Evolutionary conservation across 1,140 invertebrate genomes (phyloP).

Genomic region (Frieseomelitta varia): DNA sequence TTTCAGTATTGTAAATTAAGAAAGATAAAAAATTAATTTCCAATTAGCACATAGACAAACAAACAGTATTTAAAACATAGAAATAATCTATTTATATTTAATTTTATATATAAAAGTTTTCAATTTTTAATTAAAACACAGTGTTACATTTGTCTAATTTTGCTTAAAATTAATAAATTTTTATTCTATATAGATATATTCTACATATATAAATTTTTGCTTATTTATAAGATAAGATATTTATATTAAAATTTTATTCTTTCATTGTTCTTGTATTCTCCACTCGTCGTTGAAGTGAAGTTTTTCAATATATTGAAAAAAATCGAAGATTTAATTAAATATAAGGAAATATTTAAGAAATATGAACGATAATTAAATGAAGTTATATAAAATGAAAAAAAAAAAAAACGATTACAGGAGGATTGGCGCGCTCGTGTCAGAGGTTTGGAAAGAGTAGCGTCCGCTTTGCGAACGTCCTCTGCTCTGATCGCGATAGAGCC

Average conservation of each 20-base stretch:
- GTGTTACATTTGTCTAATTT: too few relatives aligned
- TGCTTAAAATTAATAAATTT: too few relatives aligned
- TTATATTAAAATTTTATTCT: neutral
- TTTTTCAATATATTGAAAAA: neutral
- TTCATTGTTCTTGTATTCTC: neutral
- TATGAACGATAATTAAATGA: neutral
- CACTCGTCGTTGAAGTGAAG: neutral
- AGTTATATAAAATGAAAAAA: neutral
- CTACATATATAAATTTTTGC: neutral
- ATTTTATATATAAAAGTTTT: too few relatives aligned
- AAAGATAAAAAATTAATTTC: neutral
- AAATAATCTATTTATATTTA: too few relatives aligned
- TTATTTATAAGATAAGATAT: neutral
- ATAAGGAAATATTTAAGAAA: neutral
- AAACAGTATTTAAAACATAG: neutral
- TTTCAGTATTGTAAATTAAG: neutral
- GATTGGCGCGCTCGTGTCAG: slow-evolving; percentile 84
- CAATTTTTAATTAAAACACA: too few relatives aligned
- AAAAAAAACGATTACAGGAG: slow-evolving; percentile 71
- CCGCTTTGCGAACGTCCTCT: slow-evolving; percentile 81
- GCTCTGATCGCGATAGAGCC: slow-evolving; percentile 83
- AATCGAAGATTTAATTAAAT: neutral
- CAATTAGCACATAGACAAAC: neutral
- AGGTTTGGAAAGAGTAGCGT: slow-evolving; percentile 83
- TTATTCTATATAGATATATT: too few relatives aligned